These are phyloP conservation scores for Casuarius casuarius DNA, from an alignment of 2,113 vertebrate genomes.

Conservation along the genomic window DNA sequence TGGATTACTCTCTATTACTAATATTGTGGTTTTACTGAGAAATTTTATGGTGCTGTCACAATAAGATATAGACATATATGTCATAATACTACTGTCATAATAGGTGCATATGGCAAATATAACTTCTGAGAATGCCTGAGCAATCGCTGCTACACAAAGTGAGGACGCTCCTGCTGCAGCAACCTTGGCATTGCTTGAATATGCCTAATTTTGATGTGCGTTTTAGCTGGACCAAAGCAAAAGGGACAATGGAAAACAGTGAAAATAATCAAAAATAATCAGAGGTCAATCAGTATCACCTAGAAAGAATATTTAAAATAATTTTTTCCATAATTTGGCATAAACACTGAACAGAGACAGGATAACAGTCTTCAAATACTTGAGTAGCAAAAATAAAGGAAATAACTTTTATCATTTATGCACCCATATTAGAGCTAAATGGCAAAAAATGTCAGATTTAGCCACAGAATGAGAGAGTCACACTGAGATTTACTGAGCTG, in stretches of 20 bases:
- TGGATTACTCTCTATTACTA: not conserved
- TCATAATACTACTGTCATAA: not conserved
- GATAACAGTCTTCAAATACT: not conserved
- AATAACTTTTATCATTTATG: not conserved
- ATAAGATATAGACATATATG: not conserved
- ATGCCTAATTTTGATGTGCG: too few species aligned
- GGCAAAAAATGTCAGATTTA: not conserved
- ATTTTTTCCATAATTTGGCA: not conserved
- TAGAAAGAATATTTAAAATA: fast-evolving
- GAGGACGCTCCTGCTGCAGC: not conserved
- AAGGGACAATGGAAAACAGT: not conserved
- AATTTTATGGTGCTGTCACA: not conserved
- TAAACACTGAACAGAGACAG: not conserved
- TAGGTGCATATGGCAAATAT: not conserved
- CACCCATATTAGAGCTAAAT: not conserved
- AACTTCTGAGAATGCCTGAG: not conserved
- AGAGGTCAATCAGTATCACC: not conserved
- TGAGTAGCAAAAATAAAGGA: not conserved
- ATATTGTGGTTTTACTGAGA: not conserved
- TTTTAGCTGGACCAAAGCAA: not conserved
- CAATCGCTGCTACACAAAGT: not conserved
- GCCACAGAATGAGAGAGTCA: not conserved
- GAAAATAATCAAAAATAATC: not conserved
- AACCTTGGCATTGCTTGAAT: not conserved
- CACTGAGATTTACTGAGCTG: not conserved